Percentiles rank a stretch among this genome's conserved stretches.
phyloP scores from a whole-genome alignment of 2,113 vertebrate species.

The Stictonetta naevosa region DNA sequence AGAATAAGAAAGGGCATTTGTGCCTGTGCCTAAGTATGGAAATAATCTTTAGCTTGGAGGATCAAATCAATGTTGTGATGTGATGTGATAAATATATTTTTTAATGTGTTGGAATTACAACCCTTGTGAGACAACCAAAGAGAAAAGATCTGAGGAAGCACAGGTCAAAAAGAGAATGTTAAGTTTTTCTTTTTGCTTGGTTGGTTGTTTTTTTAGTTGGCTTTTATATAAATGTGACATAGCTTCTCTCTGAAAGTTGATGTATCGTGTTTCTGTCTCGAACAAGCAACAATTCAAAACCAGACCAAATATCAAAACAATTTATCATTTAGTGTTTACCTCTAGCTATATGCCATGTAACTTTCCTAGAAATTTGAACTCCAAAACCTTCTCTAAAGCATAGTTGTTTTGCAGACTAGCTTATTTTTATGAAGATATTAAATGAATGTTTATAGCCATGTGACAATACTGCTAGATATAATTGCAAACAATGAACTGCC shows the following conservation, averaged over 20 bases:
- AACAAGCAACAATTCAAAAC: background rate
- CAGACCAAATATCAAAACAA: background rate
- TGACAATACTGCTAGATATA: background rate
- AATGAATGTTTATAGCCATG: background rate
- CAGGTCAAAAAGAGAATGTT: background rate
- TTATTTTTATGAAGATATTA: background rate
- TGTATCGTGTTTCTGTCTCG: background rate
- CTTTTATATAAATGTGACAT: background rate
- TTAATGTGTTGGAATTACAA: background rate
- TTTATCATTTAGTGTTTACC: background rate
- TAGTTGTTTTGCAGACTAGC: background rate
- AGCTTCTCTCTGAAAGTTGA: conserved; percentile 9
- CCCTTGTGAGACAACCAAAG: background rate
- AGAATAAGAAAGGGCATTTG: background rate
- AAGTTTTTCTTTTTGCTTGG: background rate
- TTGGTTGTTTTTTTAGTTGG: background rate
- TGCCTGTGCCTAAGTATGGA: background rate
- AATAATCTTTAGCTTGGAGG: background rate
- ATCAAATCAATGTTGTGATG: background rate
- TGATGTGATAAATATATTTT: background rate
- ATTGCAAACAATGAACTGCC: background rate
- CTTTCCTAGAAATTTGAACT: background rate
- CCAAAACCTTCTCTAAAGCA: background rate
- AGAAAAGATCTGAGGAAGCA: background rate
- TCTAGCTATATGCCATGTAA: background rate